Conservation (phyloP, 2,888 invertebrate genomes). For the Cerastis rubricosa region DNA sequence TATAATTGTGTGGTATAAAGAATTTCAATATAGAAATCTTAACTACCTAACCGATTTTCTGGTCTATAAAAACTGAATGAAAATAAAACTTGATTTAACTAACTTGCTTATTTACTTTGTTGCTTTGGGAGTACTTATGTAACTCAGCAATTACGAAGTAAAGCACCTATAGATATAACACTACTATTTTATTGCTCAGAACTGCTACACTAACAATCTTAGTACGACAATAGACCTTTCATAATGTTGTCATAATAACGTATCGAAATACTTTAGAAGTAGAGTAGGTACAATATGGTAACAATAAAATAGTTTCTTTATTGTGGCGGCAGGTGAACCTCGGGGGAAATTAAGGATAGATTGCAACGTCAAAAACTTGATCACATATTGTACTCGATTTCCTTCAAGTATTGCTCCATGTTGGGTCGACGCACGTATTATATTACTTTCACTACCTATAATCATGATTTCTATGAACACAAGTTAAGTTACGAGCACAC, state of each 20-base stretch:
- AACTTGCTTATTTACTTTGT: constrained; percentile 8
- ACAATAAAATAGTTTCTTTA: constrained; percentile 88
- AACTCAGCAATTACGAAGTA: constrained; percentile 17
- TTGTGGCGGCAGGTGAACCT: constrained; percentile 85
- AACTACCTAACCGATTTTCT: too few species aligned
- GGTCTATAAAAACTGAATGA: too few species aligned
- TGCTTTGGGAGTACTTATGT: neutral
- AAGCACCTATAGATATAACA: constrained; percentile 12
- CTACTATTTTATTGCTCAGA: constrained; percentile 20
- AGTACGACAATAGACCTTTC: constrained; percentile 61
- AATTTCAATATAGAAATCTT: neutral
- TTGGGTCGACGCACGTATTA: constrained; percentile 77
- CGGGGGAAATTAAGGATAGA: constrained; percentile 88
- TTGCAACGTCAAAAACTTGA: constrained; percentile 88
- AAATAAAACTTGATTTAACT: too few species aligned
- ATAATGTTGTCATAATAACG: constrained; percentile 70
- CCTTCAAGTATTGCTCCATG: constrained; percentile 77
- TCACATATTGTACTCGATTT: constrained; percentile 85
- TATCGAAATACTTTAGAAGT: constrained; percentile 70
- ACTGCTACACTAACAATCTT: constrained; percentile 53
- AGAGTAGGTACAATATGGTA: constrained; percentile 75
- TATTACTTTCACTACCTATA: constrained; percentile 71
- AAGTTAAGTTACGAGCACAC: constrained; percentile 50
- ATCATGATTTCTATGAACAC: constrained; percentile 63
- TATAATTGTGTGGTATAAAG: neutral